These are phyloP conservation scores for Drosophila hydei DNA, from an alignment of 1,140 invertebrate genomes.

Conservation along the genomic window DNA sequence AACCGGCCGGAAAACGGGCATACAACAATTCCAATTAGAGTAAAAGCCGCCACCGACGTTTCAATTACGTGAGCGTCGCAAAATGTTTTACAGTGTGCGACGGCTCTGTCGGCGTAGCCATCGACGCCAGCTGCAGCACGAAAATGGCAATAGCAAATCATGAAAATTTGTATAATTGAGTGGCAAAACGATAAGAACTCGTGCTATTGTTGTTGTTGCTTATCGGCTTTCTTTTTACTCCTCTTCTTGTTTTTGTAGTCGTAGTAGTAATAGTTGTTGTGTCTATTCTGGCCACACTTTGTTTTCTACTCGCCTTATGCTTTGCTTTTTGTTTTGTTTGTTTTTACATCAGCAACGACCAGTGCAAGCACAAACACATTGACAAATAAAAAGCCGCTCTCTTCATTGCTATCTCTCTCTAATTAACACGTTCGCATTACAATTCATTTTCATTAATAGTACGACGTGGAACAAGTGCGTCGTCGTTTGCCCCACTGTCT, in stretches of 20 bases:
- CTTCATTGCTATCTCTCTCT: constrained; percentile 30
- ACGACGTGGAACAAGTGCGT: constrained; percentile 52
- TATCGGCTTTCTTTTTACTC: constrained; percentile 51
- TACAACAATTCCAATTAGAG: constrained; percentile 76
- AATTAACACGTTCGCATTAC: constrained; percentile 73
- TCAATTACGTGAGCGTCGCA: constrained; percentile 62
- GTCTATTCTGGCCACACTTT: constrained; percentile 39
- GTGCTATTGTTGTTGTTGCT: constrained; percentile 32
- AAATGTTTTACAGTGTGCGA: constrained; percentile 30
- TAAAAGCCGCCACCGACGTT: constrained; percentile 49
- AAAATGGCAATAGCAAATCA: constrained; percentile 42
- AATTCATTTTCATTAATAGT: constrained; percentile 74
- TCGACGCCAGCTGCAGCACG: constrained; percentile 16
- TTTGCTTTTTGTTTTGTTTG: constrained; percentile 48
- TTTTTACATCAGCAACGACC: constrained; percentile 35
- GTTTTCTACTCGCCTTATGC: constrained; percentile 20
- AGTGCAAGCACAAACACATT: constrained; percentile 24
- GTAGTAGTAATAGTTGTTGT: constrained; percentile 9
- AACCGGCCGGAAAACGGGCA: constrained; percentile 74
- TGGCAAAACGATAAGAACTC: constrained; percentile 68
- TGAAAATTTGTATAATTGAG: constrained; percentile 63
- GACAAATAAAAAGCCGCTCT: constrained; percentile 14
- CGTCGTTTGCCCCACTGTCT: constrained; percentile 22
- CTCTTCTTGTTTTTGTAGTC: constrained; percentile 12
- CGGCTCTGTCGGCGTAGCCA: neutral